Base-by-base conservation (phyloP, 2,113 vertebrate species). In the Xenopus laevis region DNA sequence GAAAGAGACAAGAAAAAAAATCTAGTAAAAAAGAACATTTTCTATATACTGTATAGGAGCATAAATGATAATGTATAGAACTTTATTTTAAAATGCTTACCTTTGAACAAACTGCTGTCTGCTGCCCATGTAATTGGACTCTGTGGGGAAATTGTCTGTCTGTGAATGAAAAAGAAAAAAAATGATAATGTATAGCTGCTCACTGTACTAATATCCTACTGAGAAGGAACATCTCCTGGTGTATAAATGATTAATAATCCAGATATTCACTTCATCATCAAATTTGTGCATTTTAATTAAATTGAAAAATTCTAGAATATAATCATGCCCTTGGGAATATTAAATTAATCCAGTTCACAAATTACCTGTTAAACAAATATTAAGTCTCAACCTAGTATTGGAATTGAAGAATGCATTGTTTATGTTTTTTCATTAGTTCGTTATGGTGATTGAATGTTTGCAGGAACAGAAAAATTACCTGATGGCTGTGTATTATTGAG, bases 31-130 rank as follows among this genome's bases (percentile, higher is more conserved):
- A n/a, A 55, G 18, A n/a, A 55, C 17, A 55, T 55, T 16, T 55
- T n/a, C 17, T 55, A 55, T 30, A 63, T 4, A n/a, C n/a, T n/a
- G n/a, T n/a, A 61, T 57, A 10, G 27, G 57, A n/a, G 7, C 44
- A 12, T 18, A 45, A 63, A 76, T 55, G 18, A 40, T 69, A 16
- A 10, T 44, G 83, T 82, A 77, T 83, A 91, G 86, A 88, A 91
- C 91, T 89, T 91, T 86, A 90, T 89, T 94, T 91, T 92, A 89
- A 84, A 40, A 92, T 84, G 88, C 95, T 96, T 97, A 99, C 97
- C 97, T 99, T 93, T 98, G 97, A 94, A 99, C 96, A 97, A 98
- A 99, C 94, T 98, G 97, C 92, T 99, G 97, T 93, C 97, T 97
- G 93, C 95, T 97, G 88, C 95, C 95, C 95, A 98, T 97, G 93